phyloP scores from a whole-genome alignment of 2,797 vertebrate species.

The Poeciliopsis presidionis region DNA sequence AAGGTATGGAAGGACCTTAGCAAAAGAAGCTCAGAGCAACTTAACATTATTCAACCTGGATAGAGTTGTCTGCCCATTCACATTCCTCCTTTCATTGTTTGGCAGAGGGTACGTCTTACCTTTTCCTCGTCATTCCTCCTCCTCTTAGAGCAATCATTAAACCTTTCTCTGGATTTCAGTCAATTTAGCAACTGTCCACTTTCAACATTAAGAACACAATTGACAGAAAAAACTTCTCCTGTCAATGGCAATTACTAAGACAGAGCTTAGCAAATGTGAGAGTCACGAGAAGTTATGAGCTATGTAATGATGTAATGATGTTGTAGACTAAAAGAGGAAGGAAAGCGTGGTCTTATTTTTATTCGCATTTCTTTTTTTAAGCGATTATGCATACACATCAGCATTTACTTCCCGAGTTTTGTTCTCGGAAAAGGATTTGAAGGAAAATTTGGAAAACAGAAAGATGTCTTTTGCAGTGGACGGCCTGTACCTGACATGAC shows the following conservation, averaged over 20 bases:
- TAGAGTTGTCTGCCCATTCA: slow-evolving; percentile 47
- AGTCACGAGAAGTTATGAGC: slow-evolving; percentile 5
- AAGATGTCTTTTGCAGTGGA: background rate
- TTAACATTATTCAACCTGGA: slow-evolving; percentile 57
- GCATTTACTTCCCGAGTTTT: background rate
- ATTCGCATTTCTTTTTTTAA: slow-evolving; percentile 27
- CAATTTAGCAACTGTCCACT: slow-evolving; percentile 36
- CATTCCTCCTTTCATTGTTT: slow-evolving; percentile 42
- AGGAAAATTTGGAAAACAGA: background rate
- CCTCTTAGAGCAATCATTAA: slow-evolving; percentile 47
- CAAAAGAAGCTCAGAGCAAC: slow-evolving; percentile 36
- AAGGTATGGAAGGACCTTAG: slow-evolving; percentile 32
- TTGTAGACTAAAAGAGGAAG: slow-evolving; percentile 42
- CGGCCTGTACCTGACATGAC: background rate
- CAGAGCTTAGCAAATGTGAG: slow-evolving; percentile 26
- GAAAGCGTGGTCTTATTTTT: slow-evolving; percentile 21
- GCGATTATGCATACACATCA: slow-evolving; percentile 17
- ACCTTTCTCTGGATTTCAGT: slow-evolving; percentile 38
- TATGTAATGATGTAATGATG: slow-evolving; percentile 34
- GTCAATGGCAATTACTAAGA: slow-evolving; percentile 17
- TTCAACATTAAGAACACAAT: slow-evolving; percentile 39
- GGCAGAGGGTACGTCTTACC: slow-evolving; percentile 31
- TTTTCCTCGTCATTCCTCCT: slow-evolving; percentile 18
- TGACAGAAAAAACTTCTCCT: slow-evolving; percentile 21
- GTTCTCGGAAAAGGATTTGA: background rate